Evolutionary conservation across 2,888 invertebrate species (phyloP).

Genomic region (Ceramica pisi): DNA sequence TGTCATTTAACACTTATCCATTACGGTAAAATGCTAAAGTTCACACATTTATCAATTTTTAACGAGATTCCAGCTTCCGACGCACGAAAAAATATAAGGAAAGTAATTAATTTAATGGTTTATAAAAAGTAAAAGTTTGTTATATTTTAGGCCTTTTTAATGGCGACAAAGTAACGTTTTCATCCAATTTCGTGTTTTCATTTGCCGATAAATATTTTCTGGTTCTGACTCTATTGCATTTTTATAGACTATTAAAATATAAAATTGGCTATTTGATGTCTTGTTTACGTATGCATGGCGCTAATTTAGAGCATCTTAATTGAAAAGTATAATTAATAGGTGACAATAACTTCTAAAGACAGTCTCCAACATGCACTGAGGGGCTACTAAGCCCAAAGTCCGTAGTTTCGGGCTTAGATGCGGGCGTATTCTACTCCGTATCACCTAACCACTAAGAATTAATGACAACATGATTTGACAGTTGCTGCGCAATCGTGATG

Average conservation of each 20-base stretch:
- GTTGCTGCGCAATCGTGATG: too few relatives aligned
- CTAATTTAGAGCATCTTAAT: conserved; percentile 33
- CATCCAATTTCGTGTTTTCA: conserved; percentile 24
- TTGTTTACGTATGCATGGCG: conserved; percentile 12
- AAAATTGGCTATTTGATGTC: conserved; percentile 28
- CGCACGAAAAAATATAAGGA: conserved; percentile 60
- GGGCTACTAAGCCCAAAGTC: too few relatives aligned
- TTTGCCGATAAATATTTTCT: conserved; percentile 52
- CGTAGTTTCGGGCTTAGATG: too few relatives aligned
- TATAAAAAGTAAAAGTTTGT: conserved; percentile 64
- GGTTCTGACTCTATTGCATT: conserved; percentile 32
- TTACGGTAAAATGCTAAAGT: conserved; percentile 70
- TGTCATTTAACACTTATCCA: conserved; percentile 60
- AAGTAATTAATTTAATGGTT: conserved; percentile 53
- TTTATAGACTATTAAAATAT: conserved; percentile 31
- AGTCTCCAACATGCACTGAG: too few relatives aligned
- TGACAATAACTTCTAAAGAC: not conserved
- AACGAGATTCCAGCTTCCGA: conserved; percentile 70
- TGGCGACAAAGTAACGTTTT: conserved; percentile 66
- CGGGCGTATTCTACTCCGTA: too few relatives aligned
- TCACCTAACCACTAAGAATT: too few relatives aligned
- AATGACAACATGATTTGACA: too few relatives aligned
- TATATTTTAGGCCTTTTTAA: conserved; percentile 48
- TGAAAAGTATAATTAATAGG: conserved; percentile 1
- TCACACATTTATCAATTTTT: conserved; percentile 74